Conservation (phyloP, 1,140 invertebrate genomes). For the Drosophila quadrilineata region DNA sequence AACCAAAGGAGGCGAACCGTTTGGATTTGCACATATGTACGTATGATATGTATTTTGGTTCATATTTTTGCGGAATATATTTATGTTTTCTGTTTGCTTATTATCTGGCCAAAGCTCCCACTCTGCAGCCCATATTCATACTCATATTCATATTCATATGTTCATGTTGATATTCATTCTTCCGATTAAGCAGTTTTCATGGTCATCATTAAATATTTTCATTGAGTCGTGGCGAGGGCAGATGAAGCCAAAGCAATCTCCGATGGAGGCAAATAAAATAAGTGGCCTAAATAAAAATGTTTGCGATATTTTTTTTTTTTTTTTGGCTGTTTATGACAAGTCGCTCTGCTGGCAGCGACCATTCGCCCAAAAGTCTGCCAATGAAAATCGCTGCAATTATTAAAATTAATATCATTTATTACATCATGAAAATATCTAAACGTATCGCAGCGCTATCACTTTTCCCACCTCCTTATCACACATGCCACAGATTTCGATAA, state of each 20-base stretch:
- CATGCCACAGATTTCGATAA: slow-evolving; percentile 35
- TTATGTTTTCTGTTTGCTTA: slow-evolving; percentile 56
- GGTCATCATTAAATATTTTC: slow-evolving; percentile 69
- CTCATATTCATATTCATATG: slow-evolving; percentile 1
- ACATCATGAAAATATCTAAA: slow-evolving; percentile 69
- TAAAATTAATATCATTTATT: slow-evolving; percentile 78
- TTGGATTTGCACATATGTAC: slow-evolving; percentile 57
- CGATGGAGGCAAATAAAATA: slow-evolving; percentile 65
- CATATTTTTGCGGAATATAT: slow-evolving; percentile 41
- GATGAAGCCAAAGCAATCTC: slow-evolving; percentile 34
- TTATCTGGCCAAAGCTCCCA: slow-evolving; percentile 39
- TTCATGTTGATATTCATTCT: slow-evolving; percentile 67
- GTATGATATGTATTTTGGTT: slow-evolving; percentile 42
- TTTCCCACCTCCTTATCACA: no score
- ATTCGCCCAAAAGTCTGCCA: slow-evolving; percentile 24
- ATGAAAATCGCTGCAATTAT: slow-evolving; percentile 67
- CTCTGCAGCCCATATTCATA: not conserved
- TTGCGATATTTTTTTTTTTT: slow-evolving; percentile 25
- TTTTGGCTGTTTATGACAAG: slow-evolving; percentile 29
- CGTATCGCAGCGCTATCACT: not conserved
- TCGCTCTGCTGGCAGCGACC: slow-evolving; percentile 13
- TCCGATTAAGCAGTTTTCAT: slow-evolving; percentile 78
- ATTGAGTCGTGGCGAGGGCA: slow-evolving; percentile 23
- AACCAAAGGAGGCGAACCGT: slow-evolving; percentile 46
- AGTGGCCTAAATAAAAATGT: slow-evolving; percentile 72